These are phyloP conservation scores for Cryptotis parvus DNA, from an alignment of 2,113 vertebrate genomes.

Conservation along the genomic window DNA sequence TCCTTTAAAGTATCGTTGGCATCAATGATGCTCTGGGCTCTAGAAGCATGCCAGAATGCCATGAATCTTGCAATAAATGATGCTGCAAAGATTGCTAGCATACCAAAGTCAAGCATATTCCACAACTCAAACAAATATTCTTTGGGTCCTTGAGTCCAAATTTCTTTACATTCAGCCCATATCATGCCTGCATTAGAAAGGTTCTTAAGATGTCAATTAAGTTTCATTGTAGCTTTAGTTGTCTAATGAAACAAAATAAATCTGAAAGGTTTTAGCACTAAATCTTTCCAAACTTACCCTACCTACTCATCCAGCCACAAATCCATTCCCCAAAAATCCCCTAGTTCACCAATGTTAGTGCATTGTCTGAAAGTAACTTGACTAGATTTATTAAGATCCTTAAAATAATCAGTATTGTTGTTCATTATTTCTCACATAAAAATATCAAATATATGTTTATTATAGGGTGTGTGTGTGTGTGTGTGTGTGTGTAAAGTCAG, in stretches of 20 bases:
- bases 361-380: background rate
- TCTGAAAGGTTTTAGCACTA: slow-evolving; percentile 7
- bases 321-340: background rate
- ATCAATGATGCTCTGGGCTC: slow-evolving; percentile 94
- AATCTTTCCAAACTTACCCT: background rate
- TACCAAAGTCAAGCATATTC: slow-evolving; percentile 98
- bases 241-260: slow-evolving; percentile 31
- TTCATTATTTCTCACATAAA: background rate
- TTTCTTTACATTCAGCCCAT: slow-evolving; percentile 97
- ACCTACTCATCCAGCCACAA: background rate
- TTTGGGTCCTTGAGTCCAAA: slow-evolving; percentile 96
- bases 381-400: background rate
- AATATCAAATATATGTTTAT: too few relatives aligned
- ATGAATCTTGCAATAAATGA: slow-evolving; percentile 97
- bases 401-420: background rate
- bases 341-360: background rate
- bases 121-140: slow-evolving; percentile 97
- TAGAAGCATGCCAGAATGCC: slow-evolving; percentile 96
- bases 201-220: slow-evolving; percentile 61
- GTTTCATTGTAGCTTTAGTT: background rate
- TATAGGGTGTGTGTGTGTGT: too few relatives aligned
- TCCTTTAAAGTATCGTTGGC: slow-evolving; percentile 89
- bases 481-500: too few relatives aligned
- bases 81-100: slow-evolving; percentile 95
- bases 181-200: slow-evolving; percentile 92